A percentile compares a stretch with the other conserved stretches of the same genome.
These are phyloP conservation scores for Nephrotoma flavescens DNA, from an alignment of 2,888 invertebrate genomes.

Conservation along the genomic window DNA sequence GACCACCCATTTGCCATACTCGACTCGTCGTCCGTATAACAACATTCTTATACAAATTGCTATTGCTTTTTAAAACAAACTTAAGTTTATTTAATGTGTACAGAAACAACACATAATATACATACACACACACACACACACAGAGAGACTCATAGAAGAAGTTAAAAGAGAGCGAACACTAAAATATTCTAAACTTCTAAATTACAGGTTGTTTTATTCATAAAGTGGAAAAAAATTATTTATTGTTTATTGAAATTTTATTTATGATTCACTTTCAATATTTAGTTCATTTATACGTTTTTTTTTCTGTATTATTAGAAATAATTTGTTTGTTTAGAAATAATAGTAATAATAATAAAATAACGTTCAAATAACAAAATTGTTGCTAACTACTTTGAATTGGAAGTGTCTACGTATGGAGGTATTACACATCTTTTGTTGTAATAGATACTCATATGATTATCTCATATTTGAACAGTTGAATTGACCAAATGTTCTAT, in stretches of 20 bases:
- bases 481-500: neutral
- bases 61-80: neutral
- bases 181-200: neutral
- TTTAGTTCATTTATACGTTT: neutral
- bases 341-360: neutral
- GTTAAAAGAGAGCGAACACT: neutral
- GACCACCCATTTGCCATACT: neutral
- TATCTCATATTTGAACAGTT: neutral
- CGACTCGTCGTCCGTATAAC: neutral
- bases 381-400: neutral
- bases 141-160: neutral
- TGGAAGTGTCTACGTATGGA: neutral
- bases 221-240: neutral
- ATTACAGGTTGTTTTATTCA: neutral
- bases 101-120: neutral
- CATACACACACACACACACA: neutral
- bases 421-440: neutral
- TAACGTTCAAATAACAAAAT: neutral
- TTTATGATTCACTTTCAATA: neutral
- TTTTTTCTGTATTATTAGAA: neutral
- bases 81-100: neutral
- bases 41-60: neutral
- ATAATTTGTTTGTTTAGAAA: neutral
- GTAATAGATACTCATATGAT: neutral
- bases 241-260: neutral